These are phyloP conservation scores for Percopsis omiscomaycus DNA, from an alignment of 2,797 vertebrate species.

Conservation along the genomic window DNA sequence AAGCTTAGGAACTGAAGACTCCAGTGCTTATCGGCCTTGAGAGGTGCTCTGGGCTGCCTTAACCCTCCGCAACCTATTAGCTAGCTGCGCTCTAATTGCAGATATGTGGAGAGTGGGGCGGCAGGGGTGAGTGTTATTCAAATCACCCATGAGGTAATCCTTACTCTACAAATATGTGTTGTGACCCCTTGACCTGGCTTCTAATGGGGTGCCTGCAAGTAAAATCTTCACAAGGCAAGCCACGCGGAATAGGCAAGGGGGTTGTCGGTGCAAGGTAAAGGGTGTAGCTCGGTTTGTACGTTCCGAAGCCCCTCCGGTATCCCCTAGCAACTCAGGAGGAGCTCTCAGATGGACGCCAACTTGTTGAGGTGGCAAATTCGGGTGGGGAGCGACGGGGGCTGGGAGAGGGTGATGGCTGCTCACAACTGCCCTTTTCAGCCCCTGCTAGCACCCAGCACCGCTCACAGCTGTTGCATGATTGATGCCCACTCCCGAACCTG, in stretches of 20 bases:
- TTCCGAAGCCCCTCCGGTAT: constrained; percentile 8
- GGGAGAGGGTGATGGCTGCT: constrained; percentile 28
- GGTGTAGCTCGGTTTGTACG: neutral
- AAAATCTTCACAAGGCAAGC: constrained; percentile 40
- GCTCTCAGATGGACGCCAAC: constrained; percentile 34
- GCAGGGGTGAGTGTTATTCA: constrained; percentile 68
- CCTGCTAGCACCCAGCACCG: constrained; percentile 26
- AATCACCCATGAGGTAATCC: constrained; percentile 76
- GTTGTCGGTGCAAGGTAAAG: neutral
- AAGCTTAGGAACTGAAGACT: constrained; percentile 71
- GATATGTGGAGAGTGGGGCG: constrained; percentile 48
- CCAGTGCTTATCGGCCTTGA: constrained; percentile 71
- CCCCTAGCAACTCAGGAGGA: constrained; percentile 34
- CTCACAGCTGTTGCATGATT: constrained; percentile 72
- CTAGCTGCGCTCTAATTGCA: constrained; percentile 70
- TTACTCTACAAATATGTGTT: constrained; percentile 73
- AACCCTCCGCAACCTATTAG: constrained; percentile 69
- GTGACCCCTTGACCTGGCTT: constrained; percentile 65
- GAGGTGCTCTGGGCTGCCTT: constrained; percentile 60
- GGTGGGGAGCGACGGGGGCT: constrained; percentile 5
- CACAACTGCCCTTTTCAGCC: constrained; percentile 51
- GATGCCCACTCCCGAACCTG: constrained; percentile 62
- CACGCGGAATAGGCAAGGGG: constrained; percentile 28
- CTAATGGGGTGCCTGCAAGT: constrained; percentile 58
- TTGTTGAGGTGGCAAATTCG: constrained; percentile 67